Percentiles rank a stretch among this genome's conserved stretches.
Evolutionary conservation across 2,797 vertebrate genomes (phyloP).

Genomic region (Sebastes melanostomus): DNA sequence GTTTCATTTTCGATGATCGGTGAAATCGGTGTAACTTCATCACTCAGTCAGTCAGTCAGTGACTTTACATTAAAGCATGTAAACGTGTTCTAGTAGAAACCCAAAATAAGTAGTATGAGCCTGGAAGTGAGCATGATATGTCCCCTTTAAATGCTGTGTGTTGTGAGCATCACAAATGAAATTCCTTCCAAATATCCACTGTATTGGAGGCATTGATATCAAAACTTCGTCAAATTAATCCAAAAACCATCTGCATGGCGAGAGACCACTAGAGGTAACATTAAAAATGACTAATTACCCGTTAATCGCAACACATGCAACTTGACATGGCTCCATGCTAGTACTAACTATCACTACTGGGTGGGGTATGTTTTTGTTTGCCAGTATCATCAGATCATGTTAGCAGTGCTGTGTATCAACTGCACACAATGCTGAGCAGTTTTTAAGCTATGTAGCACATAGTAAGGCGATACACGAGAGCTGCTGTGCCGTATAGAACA

Average conservation of each 20-base stretch:
- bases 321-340: constrained; percentile 49
- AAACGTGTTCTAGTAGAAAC: background rate
- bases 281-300: background rate
- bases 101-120: background rate
- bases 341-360: constrained; percentile 64
- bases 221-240: background rate
- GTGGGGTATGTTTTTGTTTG: constrained; percentile 15
- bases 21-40: too few relatives aligned
- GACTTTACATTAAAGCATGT: too few relatives aligned
- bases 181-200: background rate
- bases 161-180: constrained; percentile 3
- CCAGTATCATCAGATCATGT: constrained; percentile 2
- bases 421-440: constrained; percentile 14
- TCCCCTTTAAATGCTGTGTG: background rate
- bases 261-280: background rate
- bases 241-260: constrained; percentile 6
- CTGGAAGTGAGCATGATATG: too few relatives aligned
- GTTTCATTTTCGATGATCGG: too few relatives aligned
- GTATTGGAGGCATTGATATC: background rate
- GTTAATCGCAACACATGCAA: constrained; percentile 28
- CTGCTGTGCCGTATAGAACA: background rate
- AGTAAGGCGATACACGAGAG: background rate
- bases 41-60: too few relatives aligned
- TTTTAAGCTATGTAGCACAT: constrained; percentile 3
- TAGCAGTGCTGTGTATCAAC: constrained; percentile 2